phyloP scores from a whole-genome alignment of 1,140 invertebrate species.

The Zaprionus africanus region DNA sequence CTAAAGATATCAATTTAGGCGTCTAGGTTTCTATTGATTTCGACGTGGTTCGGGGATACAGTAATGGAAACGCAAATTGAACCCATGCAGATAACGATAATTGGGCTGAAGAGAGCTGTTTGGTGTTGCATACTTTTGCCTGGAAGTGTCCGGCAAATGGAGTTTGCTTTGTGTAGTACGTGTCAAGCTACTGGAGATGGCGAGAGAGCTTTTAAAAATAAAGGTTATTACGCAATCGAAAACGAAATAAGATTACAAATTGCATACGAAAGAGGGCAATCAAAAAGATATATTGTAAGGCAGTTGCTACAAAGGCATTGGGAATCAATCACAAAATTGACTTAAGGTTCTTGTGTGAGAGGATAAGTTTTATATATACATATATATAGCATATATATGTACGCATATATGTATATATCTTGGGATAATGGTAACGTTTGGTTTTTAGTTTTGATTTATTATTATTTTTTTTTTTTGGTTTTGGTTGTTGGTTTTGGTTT shows the following conservation, averaged over 20 bases:
- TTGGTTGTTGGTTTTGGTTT: constrained; percentile 11
- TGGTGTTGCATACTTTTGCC: constrained; percentile 53
- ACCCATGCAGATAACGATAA: constrained; percentile 57
- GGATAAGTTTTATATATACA: constrained; percentile 29
- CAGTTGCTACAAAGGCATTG: constrained; percentile 63
- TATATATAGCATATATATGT: constrained; percentile 1
- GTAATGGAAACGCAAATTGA: constrained; percentile 34
- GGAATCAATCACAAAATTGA: constrained; percentile 62
- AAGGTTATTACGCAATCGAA: constrained; percentile 32
- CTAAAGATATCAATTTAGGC: constrained; percentile 31
- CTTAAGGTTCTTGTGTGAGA: constrained; percentile 44
- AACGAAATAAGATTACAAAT: constrained; percentile 52
- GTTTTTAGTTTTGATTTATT: constrained; percentile 25
- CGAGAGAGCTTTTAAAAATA: constrained; percentile 11
- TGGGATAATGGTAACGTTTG: constrained; percentile 35
- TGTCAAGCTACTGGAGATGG: constrained; percentile 40
- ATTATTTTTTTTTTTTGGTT: constrained; percentile 16
- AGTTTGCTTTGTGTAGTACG: constrained; percentile 3
- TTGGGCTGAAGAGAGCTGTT: constrained; percentile 16
- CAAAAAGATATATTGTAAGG: constrained; percentile 36
- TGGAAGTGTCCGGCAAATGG: constrained; percentile 18
- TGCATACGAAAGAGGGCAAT: constrained; percentile 59
- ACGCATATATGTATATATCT: constrained; percentile 22
- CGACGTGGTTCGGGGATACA: constrained; percentile 18
- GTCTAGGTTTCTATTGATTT: constrained; percentile 35